These are phyloP conservation scores for Osmerus mordax DNA, from an alignment of 2,113 vertebrate genomes.

Conservation along the genomic window DNA sequence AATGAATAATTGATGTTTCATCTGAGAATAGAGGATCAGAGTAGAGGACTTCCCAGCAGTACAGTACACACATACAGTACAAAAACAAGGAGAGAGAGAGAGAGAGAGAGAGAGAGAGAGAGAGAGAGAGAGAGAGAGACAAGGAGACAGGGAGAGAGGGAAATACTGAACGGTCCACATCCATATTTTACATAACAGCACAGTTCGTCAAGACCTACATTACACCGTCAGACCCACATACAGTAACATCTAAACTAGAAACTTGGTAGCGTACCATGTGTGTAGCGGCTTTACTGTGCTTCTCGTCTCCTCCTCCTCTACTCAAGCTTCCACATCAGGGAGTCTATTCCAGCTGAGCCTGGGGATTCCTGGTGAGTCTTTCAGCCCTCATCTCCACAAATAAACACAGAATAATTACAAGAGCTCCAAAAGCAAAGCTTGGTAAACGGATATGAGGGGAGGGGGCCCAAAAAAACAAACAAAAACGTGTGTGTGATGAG, in stretches of 20 bases:
- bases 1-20: slow-evolving; percentile 3
- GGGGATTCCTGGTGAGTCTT: neutral
- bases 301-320: neutral
- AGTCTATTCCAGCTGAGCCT: neutral
- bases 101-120: slow-evolving; percentile 13
- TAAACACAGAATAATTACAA: slow-evolving; percentile 10
- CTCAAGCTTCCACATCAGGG: neutral
- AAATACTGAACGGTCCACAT: no score
- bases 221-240: neutral
- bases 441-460: slow-evolving; percentile 7
- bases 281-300: neutral
- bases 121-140: slow-evolving; percentile 8
- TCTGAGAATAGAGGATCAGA: neutral
- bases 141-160: neutral
- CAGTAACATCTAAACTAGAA: neutral
- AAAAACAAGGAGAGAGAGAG: neutral
- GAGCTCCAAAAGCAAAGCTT: slow-evolving; percentile 15
- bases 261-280: neutral
- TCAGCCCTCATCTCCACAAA: slow-evolving; percentile 16
- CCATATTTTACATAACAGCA: neutral
- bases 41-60: neutral
- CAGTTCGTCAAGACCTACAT: neutral
- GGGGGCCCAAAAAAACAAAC: neutral
- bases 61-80: neutral
- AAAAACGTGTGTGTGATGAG: slow-evolving; percentile 9